phyloP scores from a whole-genome alignment of 1,140 invertebrate species.

The Odontomachus brunneus region DNA sequence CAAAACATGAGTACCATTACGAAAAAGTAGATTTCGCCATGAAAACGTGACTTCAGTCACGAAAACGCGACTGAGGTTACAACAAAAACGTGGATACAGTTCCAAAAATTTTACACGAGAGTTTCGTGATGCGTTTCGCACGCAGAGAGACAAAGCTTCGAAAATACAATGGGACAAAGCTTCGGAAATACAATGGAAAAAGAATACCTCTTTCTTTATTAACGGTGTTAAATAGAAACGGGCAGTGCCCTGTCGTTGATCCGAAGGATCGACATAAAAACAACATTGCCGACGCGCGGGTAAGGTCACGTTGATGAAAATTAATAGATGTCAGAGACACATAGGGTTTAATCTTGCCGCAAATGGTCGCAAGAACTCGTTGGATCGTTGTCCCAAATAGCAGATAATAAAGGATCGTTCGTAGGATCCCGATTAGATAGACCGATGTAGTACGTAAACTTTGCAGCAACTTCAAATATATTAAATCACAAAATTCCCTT shows the following conservation, averaged over 20 bases:
- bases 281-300: not conserved
- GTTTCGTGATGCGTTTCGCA: no score
- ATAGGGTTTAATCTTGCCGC: conserved; percentile 27
- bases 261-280: conserved; percentile 17
- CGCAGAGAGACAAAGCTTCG: conserved; percentile 29
- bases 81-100: no score
- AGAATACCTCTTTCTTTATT: conserved; percentile 37
- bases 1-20: not conserved
- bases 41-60: not conserved
- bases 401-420: conserved; percentile 3
- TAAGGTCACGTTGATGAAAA: conserved; percentile 38
- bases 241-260: not conserved
- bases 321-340: conserved; percentile 35
- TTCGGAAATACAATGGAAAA: conserved; percentile 33
- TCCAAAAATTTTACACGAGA: not conserved
- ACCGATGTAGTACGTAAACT: no score
- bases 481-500: no score
- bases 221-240: not conserved
- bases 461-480: no score
- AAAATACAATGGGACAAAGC: conserved; percentile 30
- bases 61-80: no score
- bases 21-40: no score
- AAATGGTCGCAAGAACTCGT: conserved; percentile 24
- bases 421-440: no score
- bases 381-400: conserved; percentile 12